Base-by-base conservation (phyloP, 2,797 vertebrate genomes). In the Tokudaia tokunoshimensis region DNA sequence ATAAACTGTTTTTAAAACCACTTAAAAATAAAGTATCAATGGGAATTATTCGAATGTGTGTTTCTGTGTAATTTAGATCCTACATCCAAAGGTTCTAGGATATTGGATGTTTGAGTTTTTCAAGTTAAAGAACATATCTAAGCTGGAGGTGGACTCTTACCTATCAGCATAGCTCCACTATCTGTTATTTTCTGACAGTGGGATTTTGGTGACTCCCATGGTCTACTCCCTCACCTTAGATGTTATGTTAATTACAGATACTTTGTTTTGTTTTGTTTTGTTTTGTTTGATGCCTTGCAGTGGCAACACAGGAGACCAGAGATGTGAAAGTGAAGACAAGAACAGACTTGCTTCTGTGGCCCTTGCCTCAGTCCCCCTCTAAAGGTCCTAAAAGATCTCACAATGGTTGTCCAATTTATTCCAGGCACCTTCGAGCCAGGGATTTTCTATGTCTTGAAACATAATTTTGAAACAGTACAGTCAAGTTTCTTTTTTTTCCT, bases 401-500 rank as follows among this genome's bases (percentile, higher is more conserved):
- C 31, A 89, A 59, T 11, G 67, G 41, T 75, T 74, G 0, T 83
- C 61, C 92, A 29, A 37, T 78, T 94, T 94, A n/a, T 85, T 94
- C 90, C 74, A 44, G 47, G 65, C 20, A 34, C 26, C 55, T 50
- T 89, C 50, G 10, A 47, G 67, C 47, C 31, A 78, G 47, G 63
- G 55, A 82, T 55, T 93, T 96, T 89, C 37, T 57, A 57, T 22
- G 47, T 57, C 50, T 79, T 34, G 24, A 86, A 83, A 90, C 83
- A 74, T 41, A 44, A n/a, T 89, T 83, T 63, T 22, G 57, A 63
- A 94, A 76, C 8, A 59, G 13, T 41, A 34, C 76, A 34, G 11
- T 88, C 26, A 92, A 90, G 13, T 26, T 90, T 92, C 90, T 70
- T 52, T 75, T 72, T 92, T 63, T 83, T 89, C 90, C 55, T 65